These are phyloP conservation scores for Orycteropus afer DNA, from an alignment of 2,113 vertebrate species.

Conservation along the genomic window DNA sequence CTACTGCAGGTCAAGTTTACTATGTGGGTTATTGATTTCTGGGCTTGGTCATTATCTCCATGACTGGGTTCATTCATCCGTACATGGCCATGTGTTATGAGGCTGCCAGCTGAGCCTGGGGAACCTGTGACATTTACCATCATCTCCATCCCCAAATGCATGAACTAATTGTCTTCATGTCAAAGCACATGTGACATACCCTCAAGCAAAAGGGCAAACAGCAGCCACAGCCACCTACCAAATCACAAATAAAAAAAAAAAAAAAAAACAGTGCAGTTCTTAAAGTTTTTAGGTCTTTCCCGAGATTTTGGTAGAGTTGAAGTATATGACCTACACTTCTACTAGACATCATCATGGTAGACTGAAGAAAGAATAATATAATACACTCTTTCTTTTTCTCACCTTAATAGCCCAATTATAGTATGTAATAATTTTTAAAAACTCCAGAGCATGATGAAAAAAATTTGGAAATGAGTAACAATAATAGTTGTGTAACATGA, in stretches of 20 bases:
- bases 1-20: neutral
- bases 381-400: neutral
- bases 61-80: neutral
- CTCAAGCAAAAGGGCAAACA: neutral
- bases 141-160: neutral
- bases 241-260: neutral
- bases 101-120: neutral
- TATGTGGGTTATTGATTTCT: neutral
- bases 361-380: neutral
- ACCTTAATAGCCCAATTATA: neutral
- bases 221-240: neutral
- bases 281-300: neutral
- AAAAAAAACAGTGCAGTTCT: neutral
- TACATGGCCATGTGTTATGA: neutral
- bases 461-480: neutral
- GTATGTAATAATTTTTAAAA: neutral
- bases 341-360: neutral
- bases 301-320: neutral
- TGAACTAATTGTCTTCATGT: neutral
- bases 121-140: neutral
- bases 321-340: neutral
- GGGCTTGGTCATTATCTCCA: neutral
- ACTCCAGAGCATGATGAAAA: neutral
- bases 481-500: too few species aligned
- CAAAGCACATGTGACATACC: neutral